Evolutionary conservation across 2,797 vertebrate species (phyloP), one percentile per base, ranked within the genome.

Genomic region (Rhinogobio ventralis): DNA sequence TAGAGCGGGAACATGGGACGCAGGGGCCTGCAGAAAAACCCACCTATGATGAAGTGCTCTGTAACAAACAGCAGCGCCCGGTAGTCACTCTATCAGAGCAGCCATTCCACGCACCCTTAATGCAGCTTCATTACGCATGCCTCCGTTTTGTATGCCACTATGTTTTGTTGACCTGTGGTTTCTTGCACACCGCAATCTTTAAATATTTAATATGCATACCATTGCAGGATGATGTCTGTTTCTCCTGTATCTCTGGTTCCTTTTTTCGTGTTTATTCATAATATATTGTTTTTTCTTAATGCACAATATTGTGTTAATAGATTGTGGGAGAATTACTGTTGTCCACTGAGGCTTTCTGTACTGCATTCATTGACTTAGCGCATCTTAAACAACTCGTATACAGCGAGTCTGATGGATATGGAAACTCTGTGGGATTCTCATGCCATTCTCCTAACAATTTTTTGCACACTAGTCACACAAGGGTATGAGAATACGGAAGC

Each of bases 11-110:
- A 93, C 92, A 89, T 86, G 93, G 93, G 89, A 91, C 53, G 81
- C 85, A 57, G 92, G 93, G 94, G 93, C 94, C 91, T 86, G 89
- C 90, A 91, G 93, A 94, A 95, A 97, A 96, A 93, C 87, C 90
- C 95, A 94, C 94, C 91, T 94, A 96, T 97, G 96, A 98, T 97
- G 96, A 96, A 97, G 94, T 95, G 94, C 94, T 94, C 91, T 90
- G 94, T 92, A 95, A 95, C 91, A 92, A 93, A 25, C 86, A 90
- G 88, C 90, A 93, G 88, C 89, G 87, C 91, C 86, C 84, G 68
- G 90, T 88, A 87, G 90, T 93, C 92, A 93, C 90, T 90, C 89
- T 87, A 90, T 93, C 93, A 53, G 93, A 88, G 91, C 90, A 84
- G 90, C 90, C 53, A 84, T 90, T 91, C 90, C 74, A 86, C 80